A percentile compares a stretch with the other conserved stretches of the same genome.
Conservation (phyloP, 2,888 invertebrate species). For the Tenthredo notha region DNA sequence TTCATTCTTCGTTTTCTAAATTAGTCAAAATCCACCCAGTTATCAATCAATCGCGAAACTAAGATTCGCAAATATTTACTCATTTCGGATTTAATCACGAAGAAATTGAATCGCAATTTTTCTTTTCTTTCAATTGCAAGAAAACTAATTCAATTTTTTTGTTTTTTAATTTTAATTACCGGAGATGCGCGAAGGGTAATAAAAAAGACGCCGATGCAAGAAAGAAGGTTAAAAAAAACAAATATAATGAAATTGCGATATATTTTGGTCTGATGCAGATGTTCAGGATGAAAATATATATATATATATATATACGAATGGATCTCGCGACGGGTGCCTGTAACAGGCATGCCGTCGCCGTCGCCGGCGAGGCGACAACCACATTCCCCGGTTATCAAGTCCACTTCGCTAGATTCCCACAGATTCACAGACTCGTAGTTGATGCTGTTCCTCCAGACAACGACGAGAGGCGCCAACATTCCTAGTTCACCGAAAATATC, state of each 20-base stretch:
- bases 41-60: neutral
- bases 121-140: neutral
- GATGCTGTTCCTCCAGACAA: constrained; percentile 11
- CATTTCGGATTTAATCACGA: neutral
- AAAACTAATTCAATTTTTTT: no score
- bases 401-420: constrained; percentile 56
- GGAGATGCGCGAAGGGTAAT: neutral
- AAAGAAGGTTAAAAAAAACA: neutral
- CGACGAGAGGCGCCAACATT: constrained; percentile 44
- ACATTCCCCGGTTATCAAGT: constrained; percentile 64
- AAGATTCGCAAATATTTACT: neutral
- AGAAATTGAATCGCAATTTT: neutral
- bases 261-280: neutral
- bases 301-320: neutral
- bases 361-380: constrained; percentile 61
- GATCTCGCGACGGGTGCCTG: constrained; percentile 18
- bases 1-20: neutral
- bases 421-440: constrained; percentile 51
- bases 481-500: constrained; percentile 9
- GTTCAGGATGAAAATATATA: neutral
- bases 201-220: neutral
- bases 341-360: constrained; percentile 69
- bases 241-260: neutral
- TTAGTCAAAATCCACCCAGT: neutral
- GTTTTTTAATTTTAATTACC: no score